Percentiles rank a stretch among this genome's conserved stretches.
phyloP scores from a whole-genome alignment of 2,888 invertebrate species.

The Eremobia ochroleuca region DNA sequence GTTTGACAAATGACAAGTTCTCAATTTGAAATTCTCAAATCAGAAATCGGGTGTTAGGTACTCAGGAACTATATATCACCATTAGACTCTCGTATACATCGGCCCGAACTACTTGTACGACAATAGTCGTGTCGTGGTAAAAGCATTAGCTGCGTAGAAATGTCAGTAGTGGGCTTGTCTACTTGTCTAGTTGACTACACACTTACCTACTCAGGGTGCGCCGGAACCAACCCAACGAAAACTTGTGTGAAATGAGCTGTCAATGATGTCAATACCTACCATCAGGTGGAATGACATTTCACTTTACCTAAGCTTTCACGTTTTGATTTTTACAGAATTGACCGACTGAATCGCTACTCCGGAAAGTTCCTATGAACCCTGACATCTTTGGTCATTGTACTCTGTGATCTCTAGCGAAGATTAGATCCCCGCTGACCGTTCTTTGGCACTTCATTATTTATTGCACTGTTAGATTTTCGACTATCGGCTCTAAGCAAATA shows the following conservation, averaged over 20 bases:
- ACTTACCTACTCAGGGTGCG: not conserved
- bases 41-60: not conserved
- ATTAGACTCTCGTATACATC: not conserved
- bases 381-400: not conserved
- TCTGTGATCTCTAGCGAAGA: not conserved
- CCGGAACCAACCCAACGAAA: not conserved
- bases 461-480: not conserved
- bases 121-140: not conserved
- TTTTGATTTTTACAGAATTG: not conserved
- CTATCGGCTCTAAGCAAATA: not conserved
- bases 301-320: no score
- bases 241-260: not conserved
- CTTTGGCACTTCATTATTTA: not conserved
- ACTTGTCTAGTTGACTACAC: not conserved
- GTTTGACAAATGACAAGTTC: not conserved
- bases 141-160: not conserved
- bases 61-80: not conserved
- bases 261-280: not conserved
- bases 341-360: not conserved
- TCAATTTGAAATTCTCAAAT: not conserved
- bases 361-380: not conserved
- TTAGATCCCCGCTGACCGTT: not conserved
- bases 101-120: not conserved
- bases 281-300: not conserved
- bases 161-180: not conserved